phyloP scores from a whole-genome alignment of 2,797 vertebrate species.

The Emydoidea blandingii region DNA sequence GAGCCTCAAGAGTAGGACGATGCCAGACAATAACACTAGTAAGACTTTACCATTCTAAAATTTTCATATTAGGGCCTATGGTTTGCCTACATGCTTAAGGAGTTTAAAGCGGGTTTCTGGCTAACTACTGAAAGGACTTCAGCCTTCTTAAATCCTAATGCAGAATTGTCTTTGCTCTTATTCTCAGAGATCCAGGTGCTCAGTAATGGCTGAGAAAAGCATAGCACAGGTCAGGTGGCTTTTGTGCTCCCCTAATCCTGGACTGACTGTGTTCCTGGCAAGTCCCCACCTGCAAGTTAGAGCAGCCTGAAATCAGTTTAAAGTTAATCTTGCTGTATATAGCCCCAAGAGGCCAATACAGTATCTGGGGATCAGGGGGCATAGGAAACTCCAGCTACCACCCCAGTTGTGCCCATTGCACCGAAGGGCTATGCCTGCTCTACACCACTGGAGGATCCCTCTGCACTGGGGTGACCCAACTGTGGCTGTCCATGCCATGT shows the following conservation, averaged over 20 bases:
- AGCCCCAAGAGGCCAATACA: not conserved
- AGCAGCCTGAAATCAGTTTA: not conserved
- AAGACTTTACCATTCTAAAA: not conserved
- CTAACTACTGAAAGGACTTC: not conserved
- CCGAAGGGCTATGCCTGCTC: not conserved
- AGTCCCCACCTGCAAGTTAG: not conserved
- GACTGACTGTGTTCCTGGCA: not conserved
- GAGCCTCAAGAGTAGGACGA: not conserved
- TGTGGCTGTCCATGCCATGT: not conserved
- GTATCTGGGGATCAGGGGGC: not conserved
- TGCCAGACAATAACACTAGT: not conserved
- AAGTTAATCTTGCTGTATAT: not conserved
- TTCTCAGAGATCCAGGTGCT: not conserved
- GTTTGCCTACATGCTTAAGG: too few species aligned
- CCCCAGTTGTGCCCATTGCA: accelerated
- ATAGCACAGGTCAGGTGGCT: not conserved
- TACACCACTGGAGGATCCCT: not conserved
- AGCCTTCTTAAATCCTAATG: not conserved
- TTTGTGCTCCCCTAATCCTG: not conserved
- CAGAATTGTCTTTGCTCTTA: not conserved
- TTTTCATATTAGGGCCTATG: not conserved
- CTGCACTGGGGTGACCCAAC: not conserved
- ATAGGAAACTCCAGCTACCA: not conserved
- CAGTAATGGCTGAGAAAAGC: not conserved
- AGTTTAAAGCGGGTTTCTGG: too few species aligned